Evolutionary conservation across 1,140 invertebrate genomes (phyloP).

Genomic region (Aradophagus sp.): DNA sequence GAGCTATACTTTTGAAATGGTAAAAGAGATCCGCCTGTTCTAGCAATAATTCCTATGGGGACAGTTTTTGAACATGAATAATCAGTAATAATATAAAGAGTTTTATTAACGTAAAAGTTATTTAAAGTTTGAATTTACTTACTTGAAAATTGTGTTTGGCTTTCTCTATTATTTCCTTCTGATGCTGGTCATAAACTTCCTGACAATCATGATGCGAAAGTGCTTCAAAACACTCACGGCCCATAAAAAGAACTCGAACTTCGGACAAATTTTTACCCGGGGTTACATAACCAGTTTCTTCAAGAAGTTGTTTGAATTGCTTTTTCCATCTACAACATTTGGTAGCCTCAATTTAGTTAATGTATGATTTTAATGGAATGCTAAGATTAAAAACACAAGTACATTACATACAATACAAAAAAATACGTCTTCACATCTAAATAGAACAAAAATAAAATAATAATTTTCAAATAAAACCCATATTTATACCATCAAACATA

Average conservation of each 20-base stretch:
- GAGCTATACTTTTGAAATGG: slow-evolving; percentile 87
- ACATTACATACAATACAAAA: no score
- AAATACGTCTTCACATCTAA: no score
- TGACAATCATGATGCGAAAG: slow-evolving; percentile 92
- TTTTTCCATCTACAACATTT: slow-evolving; percentile 83
- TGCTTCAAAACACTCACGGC: slow-evolving; percentile 94
- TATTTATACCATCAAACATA: no score
- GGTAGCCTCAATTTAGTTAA: background rate
- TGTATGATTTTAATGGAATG: no score
- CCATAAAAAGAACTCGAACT: slow-evolving; percentile 94
- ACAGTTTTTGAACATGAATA: no score
- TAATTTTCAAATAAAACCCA: background rate
- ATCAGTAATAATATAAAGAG: no score
- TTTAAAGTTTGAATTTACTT: slow-evolving; percentile 12
- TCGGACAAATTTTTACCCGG: slow-evolving; percentile 94
- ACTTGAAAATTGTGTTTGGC: slow-evolving; percentile 94
- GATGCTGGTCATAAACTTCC: slow-evolving; percentile 95
- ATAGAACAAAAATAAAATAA: no score
- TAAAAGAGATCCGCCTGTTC: slow-evolving; percentile 97
- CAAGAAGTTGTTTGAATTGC: slow-evolving; percentile 94
- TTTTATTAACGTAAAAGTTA: no score
- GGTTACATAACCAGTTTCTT: slow-evolving; percentile 95
- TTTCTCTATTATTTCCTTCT: slow-evolving; percentile 91
- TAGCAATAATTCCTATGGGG: slow-evolving; percentile 89
- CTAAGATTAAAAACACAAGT: no score